phyloP scores from a whole-genome alignment of 2,797 vertebrate genomes.

The Dallia pectoralis region DNA sequence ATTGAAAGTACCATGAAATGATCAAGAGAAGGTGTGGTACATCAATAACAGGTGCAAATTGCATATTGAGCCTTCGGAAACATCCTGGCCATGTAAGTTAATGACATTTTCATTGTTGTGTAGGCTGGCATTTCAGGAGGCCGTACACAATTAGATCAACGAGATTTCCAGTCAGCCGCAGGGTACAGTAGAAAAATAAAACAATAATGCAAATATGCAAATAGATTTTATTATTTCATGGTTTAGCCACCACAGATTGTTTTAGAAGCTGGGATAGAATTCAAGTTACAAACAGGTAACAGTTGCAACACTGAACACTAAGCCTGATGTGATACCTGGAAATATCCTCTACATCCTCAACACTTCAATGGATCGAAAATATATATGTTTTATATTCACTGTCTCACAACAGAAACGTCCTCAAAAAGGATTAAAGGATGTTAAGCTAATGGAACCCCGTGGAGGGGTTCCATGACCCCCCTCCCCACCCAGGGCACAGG shows the following conservation, averaged over 20 bases:
- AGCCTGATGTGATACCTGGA: neutral
- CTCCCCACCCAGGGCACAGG: too few relatives aligned
- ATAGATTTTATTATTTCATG: conserved; percentile 42
- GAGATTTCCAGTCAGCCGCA: conserved; percentile 47
- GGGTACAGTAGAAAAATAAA: conserved; percentile 35
- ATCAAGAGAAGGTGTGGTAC: conserved; percentile 19
- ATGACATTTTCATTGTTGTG: conserved; percentile 52
- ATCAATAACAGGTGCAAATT: conserved; percentile 52
- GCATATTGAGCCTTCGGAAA: conserved; percentile 64
- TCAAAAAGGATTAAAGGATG: neutral
- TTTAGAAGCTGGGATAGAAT: neutral
- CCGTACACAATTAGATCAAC: conserved; percentile 53
- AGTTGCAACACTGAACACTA: neutral
- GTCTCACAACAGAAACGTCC: neutral
- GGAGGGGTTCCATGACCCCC: neutral
- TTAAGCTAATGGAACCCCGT: too few relatives aligned
- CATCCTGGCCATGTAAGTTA: conserved; percentile 56
- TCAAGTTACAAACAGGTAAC: neutral
- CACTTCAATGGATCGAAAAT: neutral
- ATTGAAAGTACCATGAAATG: neutral
- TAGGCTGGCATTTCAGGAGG: conserved; percentile 57
- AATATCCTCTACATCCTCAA: neutral
- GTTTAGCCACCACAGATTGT: neutral
- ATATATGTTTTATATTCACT: neutral
- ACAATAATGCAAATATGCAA: conserved; percentile 53